Evolutionary conservation across 2,797 vertebrate species (phyloP).

Genomic region (Petrocephalus schoutedeni): DNA sequence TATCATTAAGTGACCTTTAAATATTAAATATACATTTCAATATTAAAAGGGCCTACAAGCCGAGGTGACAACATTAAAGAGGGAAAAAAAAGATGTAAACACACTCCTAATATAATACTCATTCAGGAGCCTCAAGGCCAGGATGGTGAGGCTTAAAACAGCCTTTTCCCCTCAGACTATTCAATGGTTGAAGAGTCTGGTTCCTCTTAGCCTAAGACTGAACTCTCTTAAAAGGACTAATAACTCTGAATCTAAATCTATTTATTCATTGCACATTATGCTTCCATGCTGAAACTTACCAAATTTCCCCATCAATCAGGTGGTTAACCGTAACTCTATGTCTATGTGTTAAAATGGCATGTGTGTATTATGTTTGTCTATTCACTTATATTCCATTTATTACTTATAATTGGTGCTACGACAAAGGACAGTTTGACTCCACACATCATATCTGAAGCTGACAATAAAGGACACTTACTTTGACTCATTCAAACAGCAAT

Average conservation of each 20-base stretch:
- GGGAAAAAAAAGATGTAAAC: neutral
- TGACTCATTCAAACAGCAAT: neutral
- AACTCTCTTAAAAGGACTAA: neutral
- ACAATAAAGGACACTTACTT: neutral
- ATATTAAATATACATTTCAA: neutral
- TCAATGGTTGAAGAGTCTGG: neutral
- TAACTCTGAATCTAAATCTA: neutral
- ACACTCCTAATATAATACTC: conserved; percentile 4
- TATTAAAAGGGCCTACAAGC: neutral
- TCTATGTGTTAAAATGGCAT: neutral
- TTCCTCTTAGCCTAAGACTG: neutral
- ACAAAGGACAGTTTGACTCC: neutral
- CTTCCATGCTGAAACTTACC: neutral
- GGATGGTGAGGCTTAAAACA: neutral
- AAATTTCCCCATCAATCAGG: neutral
- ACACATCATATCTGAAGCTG: neutral
- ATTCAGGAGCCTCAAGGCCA: neutral
- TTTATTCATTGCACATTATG: neutral
- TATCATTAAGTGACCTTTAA: neutral
- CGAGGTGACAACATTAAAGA: neutral
- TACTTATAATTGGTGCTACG: neutral
- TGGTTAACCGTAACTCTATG: neutral
- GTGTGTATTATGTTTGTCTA: neutral
- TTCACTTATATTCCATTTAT: neutral
- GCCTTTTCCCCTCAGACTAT: neutral